Evolutionary conservation across 2,888 invertebrate genomes (phyloP), one percentile per base, ranked within the genome.

Genomic region (Marasmarcha lunaedactyla): DNA sequence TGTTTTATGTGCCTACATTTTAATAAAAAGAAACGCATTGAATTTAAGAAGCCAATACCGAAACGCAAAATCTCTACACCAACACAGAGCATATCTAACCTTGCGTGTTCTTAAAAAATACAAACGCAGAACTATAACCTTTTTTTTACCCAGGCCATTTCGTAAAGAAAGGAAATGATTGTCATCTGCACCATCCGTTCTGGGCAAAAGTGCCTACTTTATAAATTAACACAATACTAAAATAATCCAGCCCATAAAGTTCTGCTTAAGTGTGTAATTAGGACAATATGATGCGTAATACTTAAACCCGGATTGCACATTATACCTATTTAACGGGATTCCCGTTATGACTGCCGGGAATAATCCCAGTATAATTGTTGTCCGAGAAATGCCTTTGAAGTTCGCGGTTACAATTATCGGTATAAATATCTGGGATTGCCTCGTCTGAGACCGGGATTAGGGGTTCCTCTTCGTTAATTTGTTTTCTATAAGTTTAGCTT

Each of bases 321-420:
- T 74, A 74, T 71, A 74, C 71, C 71, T 76, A 73, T 74, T 78
- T 78, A 79, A 74, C 72, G 58, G 68, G 67, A 71, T 68, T 63
- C 62, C 50, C 61, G 68, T 76, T 79, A 79, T 76, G 76, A 78
- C 68, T 65, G 58, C 60, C 60, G 66, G 55, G 56, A 55, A 59
- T 73, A 79, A 78, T 78, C 78, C 77, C 57, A 46, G 59, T 58
- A 57, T 76, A 78, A 78, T 76, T 76, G 74, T 71, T 76, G 77
- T 76, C 76, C 77, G 68, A 73, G 68, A 49, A 67, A 73, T 61
- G 64, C 65, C 68, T 69, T 55, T 58, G 60, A 71, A 74, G 69
- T 72, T 68, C 54, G 53, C 50, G 52, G 50, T 54, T 49, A 56
- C 63, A 70, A 73, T 71, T 66, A 63, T 52, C 54, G 54, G 52